Evolutionary conservation across 2,888 invertebrate species (phyloP), one percentile per base, ranked within the genome.

Genomic region (Morpho deidamia): DNA sequence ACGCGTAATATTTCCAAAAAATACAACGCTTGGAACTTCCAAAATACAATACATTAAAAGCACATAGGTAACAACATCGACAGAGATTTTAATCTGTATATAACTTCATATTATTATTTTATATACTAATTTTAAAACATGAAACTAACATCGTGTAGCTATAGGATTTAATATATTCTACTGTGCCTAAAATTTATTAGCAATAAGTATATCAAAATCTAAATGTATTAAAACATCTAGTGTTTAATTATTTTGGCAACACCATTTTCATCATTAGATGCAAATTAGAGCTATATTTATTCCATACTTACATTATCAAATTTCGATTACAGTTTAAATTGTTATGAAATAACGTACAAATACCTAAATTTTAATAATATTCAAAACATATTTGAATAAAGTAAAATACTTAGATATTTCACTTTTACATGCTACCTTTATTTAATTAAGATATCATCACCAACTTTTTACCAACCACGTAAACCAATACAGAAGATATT

Each of bases 11-110:
- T 5, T 23, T 23, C 23, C 23, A 23, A 23, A 23, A 23, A 23
- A 23, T 23, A 23, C 3, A 0, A 23, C 23, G 23, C 23, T 23
- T 54, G 52, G 52, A 57, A 54, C 61, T 59, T 53, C 52, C 61
- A 56, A 54, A 23, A 23, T 41, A 37, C 33, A 50, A n/a, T 40
- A 63, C 60, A 61, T 55, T 56, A 47, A 60, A 58, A 59, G 59
- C 59, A 59, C 56, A 55, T 48, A 65, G 70, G 73, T 73, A 73
- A 70, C 74, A 70, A 70, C 71, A 71, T 65, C 71, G 44, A 56
- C 42, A 59, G 56, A 55, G 50, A 59, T 43, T 54, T 48, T 49
- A 51, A 52, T 40, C 11, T 34, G 46, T 44, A 40, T 50, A n/a
- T n/a, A n/a, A n/a, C 32, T 38, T 35, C 37, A 46, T 47, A 51